Percentiles rank a stretch among this genome's conserved stretches.
Evolutionary conservation across 2,113 vertebrate species (phyloP).

Genomic region (Patagioenas fasciata): DNA sequence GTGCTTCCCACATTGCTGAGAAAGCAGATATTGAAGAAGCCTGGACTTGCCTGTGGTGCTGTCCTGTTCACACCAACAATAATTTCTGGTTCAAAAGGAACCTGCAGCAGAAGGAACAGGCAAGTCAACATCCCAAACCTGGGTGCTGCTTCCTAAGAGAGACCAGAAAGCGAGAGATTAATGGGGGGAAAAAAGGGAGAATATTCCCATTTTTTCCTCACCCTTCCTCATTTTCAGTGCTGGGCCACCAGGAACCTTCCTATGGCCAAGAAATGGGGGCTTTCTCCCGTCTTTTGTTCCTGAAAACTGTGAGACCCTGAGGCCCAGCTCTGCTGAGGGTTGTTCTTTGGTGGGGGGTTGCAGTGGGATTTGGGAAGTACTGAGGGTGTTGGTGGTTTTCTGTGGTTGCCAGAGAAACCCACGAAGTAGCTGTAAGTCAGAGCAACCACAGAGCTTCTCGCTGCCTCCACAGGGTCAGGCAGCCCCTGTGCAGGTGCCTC

Average conservation of each 20-base stretch:
- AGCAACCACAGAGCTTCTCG: background rate
- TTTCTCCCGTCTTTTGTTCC: background rate
- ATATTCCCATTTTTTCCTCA: background rate
- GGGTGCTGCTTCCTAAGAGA: background rate
- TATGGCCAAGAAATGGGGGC: background rate
- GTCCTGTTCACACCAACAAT: no score
- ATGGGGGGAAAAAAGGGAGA: background rate
- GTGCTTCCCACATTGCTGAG: background rate
- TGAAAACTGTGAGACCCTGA: background rate
- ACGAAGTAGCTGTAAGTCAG: background rate
- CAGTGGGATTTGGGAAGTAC: background rate
- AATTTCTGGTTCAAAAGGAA: background rate
- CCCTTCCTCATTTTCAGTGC: background rate
- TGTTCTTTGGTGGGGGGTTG: background rate
- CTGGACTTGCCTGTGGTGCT: no score
- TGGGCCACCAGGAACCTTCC: background rate
- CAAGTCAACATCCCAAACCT: background rate
- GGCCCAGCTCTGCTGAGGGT: background rate
- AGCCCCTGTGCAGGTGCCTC: background rate
- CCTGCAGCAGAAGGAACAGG: background rate
- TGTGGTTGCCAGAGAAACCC: background rate
- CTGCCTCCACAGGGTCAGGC: background rate
- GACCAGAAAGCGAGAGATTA: background rate
- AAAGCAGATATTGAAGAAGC: background rate
- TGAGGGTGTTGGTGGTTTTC: background rate